Evolutionary conservation across 35 echinoderm and acorn worm genomes (phyloP).

Genomic region (Heliocidaris erythrogramma): DNA sequence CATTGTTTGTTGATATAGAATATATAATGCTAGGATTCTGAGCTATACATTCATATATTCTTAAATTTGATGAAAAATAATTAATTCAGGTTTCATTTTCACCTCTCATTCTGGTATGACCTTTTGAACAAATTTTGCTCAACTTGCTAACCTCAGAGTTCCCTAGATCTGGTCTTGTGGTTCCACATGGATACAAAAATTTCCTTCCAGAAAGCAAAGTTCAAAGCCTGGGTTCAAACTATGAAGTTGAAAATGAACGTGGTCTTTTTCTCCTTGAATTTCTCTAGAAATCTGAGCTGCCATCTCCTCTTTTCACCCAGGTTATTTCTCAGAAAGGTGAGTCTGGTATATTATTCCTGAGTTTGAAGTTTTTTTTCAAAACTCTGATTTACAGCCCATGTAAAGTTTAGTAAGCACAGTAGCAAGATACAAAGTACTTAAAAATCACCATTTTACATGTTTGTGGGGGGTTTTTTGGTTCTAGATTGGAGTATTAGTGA

Average conservation of each 20-base stretch:
- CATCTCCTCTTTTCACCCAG: slow-evolving; percentile 26
- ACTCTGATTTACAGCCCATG: not conserved
- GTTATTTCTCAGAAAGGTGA: slow-evolving; percentile 24
- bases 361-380: not conserved
- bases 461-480: not conserved
- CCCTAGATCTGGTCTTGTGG: not conserved
- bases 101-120: not conserved
- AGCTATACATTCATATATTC: too few relatives aligned
- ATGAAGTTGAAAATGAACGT: not conserved
- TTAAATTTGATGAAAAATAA: too few relatives aligned
- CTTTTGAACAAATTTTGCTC: not conserved
- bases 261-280: not conserved
- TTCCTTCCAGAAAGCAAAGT: not conserved
- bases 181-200: too few relatives aligned
- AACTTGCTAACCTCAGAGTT: not conserved
- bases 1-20: too few relatives aligned
- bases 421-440: not conserved
- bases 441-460: not conserved
- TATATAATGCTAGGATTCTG: too few relatives aligned
- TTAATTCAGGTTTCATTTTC: not conserved
- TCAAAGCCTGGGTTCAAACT: not conserved
- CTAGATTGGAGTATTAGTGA: not conserved
- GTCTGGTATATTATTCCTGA: not conserved
- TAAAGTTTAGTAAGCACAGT: not conserved
- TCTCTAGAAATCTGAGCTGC: slow-evolving; percentile 36